phyloP scores from a whole-genome alignment of 2,113 vertebrate species.

The Sturnira hondurensis region DNA sequence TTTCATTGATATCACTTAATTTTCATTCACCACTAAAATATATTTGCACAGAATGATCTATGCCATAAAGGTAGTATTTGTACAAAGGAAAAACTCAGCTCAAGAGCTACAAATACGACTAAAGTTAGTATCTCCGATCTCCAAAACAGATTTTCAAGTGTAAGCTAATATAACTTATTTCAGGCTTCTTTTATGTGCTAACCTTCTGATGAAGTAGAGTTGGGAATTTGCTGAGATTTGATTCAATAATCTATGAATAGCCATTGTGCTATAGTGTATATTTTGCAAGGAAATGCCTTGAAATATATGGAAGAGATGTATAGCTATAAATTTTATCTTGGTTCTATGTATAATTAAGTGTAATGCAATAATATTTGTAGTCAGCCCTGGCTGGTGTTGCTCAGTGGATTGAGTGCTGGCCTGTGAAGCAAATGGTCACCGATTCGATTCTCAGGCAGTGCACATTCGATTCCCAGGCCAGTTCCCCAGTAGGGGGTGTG shows the following conservation, averaged over 20 bases:
- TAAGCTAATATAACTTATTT: not conserved
- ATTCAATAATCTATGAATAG: not conserved
- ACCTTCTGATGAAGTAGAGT: not conserved
- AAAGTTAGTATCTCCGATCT: not conserved
- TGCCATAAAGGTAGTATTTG: not conserved
- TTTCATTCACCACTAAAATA: not conserved
- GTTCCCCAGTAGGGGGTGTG: too few relatives aligned
- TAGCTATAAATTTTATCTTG: not conserved
- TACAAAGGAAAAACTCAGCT: not conserved
- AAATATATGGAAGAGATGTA: not conserved
- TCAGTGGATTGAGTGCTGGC: too few relatives aligned
- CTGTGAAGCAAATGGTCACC: too few relatives aligned
- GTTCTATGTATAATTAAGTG: not conserved
- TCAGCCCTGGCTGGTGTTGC: too few relatives aligned
- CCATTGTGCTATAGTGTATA: not conserved
- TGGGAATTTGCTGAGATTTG: not conserved
- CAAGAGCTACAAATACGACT: not conserved
- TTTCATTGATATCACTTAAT: not conserved
- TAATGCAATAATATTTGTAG: not conserved
- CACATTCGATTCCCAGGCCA: too few relatives aligned
- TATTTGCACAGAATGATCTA: not conserved
- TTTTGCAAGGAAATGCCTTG: not conserved
- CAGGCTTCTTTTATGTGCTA: not conserved
- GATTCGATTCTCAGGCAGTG: too few relatives aligned
- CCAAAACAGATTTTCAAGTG: not conserved